Conservation (phyloP, 2,888 invertebrate genomes). For the Lamellibrachia columna region DNA sequence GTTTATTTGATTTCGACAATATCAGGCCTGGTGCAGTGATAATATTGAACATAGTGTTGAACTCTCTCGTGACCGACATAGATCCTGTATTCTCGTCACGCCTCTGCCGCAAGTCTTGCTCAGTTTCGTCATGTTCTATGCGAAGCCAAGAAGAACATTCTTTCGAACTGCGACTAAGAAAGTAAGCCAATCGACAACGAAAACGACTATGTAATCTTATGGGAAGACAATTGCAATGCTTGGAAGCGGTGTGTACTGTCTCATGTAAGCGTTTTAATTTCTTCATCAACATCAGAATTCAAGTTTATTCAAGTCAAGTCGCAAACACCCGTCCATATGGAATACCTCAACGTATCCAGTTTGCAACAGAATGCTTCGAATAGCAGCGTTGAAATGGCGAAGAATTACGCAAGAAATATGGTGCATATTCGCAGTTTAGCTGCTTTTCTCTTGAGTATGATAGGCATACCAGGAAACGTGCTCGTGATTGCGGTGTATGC, state of each 20-base stretch:
- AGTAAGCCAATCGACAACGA: too few species aligned
- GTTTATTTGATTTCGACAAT: too few species aligned
- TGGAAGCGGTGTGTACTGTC: neutral
- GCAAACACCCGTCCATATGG: neutral
- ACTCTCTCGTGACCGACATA: too few species aligned
- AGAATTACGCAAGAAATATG: neutral
- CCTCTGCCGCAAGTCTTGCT: neutral
- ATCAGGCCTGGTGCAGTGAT: too few species aligned
- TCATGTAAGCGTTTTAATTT: neutral
- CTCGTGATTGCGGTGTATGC: neutral
- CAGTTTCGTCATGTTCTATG: neutral
- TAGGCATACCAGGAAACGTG: neutral
- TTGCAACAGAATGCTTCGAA: neutral
- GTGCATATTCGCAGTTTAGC: neutral
- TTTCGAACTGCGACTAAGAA: neutral
- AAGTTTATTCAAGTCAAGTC: neutral
- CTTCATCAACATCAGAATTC: neutral
- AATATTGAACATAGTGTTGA: too few species aligned
- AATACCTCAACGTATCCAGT: neutral
- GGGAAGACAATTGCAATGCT: neutral
- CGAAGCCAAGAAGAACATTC: neutral
- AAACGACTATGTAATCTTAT: neutral
- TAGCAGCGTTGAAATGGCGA: neutral
- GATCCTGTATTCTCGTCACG: neutral
- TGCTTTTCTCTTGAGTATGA: neutral